Evolutionary conservation across 2,888 invertebrate species (phyloP).

Genomic region (Pachycephus smyrnensis): DNA sequence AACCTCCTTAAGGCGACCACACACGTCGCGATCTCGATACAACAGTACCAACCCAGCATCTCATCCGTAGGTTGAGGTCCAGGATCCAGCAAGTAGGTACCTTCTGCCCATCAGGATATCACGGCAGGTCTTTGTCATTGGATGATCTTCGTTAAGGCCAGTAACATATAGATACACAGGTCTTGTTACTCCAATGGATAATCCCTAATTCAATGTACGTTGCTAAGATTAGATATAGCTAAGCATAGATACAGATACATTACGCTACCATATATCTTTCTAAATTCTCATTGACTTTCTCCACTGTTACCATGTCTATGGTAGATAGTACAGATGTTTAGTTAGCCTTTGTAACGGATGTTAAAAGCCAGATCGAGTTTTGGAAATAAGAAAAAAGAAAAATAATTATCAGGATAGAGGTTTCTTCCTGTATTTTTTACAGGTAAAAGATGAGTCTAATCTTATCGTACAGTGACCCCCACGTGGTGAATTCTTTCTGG

Average conservation of each 20-base stretch:
- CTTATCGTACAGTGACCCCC: neutral
- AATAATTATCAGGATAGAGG: neutral
- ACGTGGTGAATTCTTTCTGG: neutral
- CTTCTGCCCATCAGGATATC: too few relatives aligned
- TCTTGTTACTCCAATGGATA: too few relatives aligned
- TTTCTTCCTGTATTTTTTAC: neutral
- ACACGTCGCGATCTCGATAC: conserved; percentile 53
- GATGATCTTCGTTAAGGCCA: too few relatives aligned
- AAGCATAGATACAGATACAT: conserved; percentile 2
- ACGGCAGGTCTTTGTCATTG: too few relatives aligned
- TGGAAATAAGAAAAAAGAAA: neutral
- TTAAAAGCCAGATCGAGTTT: neutral
- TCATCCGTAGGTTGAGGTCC: too few relatives aligned
- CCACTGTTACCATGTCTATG: neutral
- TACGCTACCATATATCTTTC: neutral
- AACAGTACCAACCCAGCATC: conserved; percentile 7
- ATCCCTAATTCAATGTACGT: too few relatives aligned
- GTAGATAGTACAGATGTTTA: neutral
- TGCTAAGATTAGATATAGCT: neutral
- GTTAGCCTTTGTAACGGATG: neutral
- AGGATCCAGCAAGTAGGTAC: too few relatives aligned
- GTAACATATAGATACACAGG: too few relatives aligned
- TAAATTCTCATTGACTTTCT: neutral
- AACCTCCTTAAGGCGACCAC: conserved; percentile 49
- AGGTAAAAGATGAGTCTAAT: neutral